Conservation (phyloP, 2,797 vertebrate genomes). For the Anisognathus igniventris region DNA sequence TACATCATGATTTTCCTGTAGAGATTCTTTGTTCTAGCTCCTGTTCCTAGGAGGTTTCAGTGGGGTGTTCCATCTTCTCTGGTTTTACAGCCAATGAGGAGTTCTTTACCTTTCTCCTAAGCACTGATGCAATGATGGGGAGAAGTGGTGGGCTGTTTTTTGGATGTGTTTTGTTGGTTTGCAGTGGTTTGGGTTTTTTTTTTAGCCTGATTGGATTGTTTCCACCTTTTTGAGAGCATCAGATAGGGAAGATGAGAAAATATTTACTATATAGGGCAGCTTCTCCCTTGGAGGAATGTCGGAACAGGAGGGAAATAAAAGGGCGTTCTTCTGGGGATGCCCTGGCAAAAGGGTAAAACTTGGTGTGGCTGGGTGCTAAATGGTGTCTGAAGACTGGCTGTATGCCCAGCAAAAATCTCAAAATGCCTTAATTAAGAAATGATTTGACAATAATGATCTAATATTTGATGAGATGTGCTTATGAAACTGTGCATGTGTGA, state of each 20-base stretch:
- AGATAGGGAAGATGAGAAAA: not conserved
- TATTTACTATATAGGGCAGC: not conserved
- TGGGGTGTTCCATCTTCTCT: not conserved
- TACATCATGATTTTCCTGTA: not conserved
- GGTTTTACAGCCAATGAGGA: not conserved
- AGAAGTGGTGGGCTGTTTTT: not conserved
- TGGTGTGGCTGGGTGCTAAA: not conserved
- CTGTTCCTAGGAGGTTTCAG: not conserved
- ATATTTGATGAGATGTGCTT: not conserved
- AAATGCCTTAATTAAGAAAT: not conserved
- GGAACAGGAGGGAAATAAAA: not conserved
- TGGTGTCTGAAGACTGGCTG: not conserved
- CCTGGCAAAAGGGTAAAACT: not conserved
- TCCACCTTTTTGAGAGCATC: not conserved
- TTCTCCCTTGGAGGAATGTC: not conserved
- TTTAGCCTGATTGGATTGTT: not conserved
- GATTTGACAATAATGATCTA: not conserved
- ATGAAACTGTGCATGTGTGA: not conserved
- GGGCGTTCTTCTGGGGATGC: not conserved
- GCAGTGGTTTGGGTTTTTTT: fast-evolving
- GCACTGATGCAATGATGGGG: not conserved
- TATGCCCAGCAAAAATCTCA: not conserved
- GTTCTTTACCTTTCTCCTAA: not conserved
- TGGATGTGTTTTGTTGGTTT: not conserved
- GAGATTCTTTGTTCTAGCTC: not conserved